Conservation (phyloP, 1,140 invertebrate species). For the Drosophila aff. region DNA sequence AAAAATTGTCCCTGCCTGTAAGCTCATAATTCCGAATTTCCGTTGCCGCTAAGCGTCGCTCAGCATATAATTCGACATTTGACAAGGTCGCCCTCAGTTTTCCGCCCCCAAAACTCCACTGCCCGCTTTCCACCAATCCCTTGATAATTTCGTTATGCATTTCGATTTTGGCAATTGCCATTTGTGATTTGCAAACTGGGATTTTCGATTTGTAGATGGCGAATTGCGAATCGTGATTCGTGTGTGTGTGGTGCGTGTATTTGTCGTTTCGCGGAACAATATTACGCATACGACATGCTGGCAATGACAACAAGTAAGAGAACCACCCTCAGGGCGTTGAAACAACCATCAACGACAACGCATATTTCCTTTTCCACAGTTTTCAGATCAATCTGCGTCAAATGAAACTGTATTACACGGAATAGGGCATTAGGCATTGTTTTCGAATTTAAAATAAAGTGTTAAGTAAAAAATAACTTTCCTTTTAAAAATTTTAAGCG, state of each 20-base stretch:
- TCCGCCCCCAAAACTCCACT: background rate
- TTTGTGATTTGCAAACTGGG: conserved; percentile 51
- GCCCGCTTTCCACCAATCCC: background rate
- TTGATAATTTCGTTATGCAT: conserved; percentile 75
- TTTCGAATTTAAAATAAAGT: background rate
- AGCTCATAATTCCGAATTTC: conserved; percentile 75
- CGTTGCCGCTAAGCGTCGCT: conserved; percentile 66
- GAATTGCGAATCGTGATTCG: conserved; percentile 33
- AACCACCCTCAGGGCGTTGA: conserved; percentile 4
- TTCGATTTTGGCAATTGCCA: conserved; percentile 73
- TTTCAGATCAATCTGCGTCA: conserved; percentile 12
- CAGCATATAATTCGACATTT: conserved; percentile 80
- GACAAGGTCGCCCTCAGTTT: conserved; percentile 56
- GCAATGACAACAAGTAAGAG: conserved; percentile 8
- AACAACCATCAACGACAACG: conserved; percentile 10
- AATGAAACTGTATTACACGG: conserved; percentile 11
- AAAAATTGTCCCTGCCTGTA: conserved; percentile 39
- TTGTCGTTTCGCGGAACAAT: conserved; percentile 32
- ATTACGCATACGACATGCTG: conserved; percentile 58
- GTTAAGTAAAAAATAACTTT: too few relatives aligned
- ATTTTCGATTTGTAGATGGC: conserved; percentile 59
- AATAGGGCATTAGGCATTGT: background rate
- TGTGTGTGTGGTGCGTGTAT: conserved; percentile 13
- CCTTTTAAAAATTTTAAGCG: too few relatives aligned
- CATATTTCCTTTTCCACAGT: conserved; percentile 20